Conservation (phyloP, 2,113 vertebrate species). For the Castor canadensis region DNA sequence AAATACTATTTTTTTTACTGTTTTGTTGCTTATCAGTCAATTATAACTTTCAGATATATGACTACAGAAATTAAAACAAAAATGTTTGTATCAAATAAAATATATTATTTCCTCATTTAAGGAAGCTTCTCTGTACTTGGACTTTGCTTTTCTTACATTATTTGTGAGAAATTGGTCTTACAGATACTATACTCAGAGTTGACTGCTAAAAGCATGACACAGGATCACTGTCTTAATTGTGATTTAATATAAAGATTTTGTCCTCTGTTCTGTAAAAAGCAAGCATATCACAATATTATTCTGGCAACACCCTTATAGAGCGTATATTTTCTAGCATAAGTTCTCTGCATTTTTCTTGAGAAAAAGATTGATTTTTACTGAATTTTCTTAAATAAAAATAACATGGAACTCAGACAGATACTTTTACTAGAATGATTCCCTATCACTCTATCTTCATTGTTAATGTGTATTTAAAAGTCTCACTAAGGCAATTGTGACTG, state of each 20-base stretch:
- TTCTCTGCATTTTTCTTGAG: neutral
- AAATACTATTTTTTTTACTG: neutral
- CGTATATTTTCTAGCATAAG: neutral
- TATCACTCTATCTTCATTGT: neutral
- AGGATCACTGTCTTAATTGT: neutral
- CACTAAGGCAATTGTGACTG: neutral
- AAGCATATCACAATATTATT: neutral
- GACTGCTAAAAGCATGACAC: neutral
- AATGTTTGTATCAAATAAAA: conserved; percentile 6
- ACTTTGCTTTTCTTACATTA: conserved; percentile 30
- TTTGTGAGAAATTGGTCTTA: neutral
- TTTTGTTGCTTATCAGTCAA: neutral
- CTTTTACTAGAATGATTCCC: conserved; percentile 2
- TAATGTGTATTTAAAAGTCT: neutral
- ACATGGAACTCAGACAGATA: neutral
- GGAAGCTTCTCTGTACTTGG: neutral
- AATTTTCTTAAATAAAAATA: neutral
- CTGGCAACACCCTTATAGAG: neutral
- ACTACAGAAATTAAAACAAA: neutral
- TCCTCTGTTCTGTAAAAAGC: neutral
- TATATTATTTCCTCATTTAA: neutral
- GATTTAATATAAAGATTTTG: neutral
- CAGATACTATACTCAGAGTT: neutral
- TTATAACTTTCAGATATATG: neutral
- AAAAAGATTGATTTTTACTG: neutral